Evolutionary conservation across 2,797 vertebrate species (phyloP).

Genomic region (Semaprochilodus insignis): DNA sequence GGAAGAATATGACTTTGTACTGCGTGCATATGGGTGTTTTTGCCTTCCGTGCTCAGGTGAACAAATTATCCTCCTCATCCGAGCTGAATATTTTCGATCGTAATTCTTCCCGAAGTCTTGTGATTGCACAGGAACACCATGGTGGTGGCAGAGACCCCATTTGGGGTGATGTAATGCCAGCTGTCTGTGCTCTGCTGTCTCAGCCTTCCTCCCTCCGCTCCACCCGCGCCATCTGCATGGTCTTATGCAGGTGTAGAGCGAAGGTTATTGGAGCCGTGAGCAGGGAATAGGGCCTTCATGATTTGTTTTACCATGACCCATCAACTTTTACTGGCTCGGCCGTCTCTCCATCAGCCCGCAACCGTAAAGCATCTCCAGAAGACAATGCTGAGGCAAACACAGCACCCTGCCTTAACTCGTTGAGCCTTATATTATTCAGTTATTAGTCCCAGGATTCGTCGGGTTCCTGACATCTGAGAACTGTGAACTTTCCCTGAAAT

Average conservation of each 20-base stretch:
- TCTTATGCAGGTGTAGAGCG: conserved; percentile 29
- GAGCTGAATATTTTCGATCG: background rate
- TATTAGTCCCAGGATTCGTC: background rate
- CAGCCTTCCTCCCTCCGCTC: conserved; percentile 2
- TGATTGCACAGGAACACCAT: background rate
- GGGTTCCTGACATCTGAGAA: background rate
- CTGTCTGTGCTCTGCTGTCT: conserved; percentile 25
- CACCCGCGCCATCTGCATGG: conserved; percentile 25
- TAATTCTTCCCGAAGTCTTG: conserved; percentile 29
- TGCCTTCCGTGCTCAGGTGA: background rate
- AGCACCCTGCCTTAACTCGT: background rate
- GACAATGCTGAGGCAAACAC: background rate
- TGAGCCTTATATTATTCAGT: background rate
- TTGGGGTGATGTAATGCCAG: conserved; percentile 38
- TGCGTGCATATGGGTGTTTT: background rate
- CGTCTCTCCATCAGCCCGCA: conserved; percentile 22
- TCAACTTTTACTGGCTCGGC: conserved; percentile 42
- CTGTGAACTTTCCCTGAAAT: background rate
- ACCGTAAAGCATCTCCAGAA: conserved; percentile 30
- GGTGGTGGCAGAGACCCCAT: conserved; percentile 11
- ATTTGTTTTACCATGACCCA: conserved; percentile 40
- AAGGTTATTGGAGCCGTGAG: conserved; percentile 21
- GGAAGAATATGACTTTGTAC: background rate
- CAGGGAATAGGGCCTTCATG: conserved; percentile 33
- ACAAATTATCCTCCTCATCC: conserved; percentile 29